Base-by-base conservation (phyloP, 2,888 invertebrate genomes). In the Dendrolimus pini region DNA sequence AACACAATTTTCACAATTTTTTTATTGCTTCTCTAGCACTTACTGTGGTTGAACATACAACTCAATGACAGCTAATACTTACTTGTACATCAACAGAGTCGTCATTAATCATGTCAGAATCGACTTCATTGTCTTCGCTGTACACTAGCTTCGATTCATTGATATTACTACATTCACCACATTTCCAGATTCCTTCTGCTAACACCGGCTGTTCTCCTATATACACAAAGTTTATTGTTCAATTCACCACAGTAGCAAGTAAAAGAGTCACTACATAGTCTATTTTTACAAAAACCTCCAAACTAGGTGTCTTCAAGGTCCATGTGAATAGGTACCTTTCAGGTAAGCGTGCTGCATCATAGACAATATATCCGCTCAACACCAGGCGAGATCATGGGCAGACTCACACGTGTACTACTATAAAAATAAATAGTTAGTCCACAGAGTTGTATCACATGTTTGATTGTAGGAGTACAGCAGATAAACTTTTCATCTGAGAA, bases 171-270 rank as follows among this genome's bases (percentile, higher is more conserved):
- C 82, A 82, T 53, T 62, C 67, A 0, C 82, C 82, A 55, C 82
- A 82, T 59, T 77, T 79, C 81, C 81, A 81, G n/a, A 80, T 60
- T 1, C 74, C 76, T 3, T 69, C 71, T 3, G 58, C 61, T 3
- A 71, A 54, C 1, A 61, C 56, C 7, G 71, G 67, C 3, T 70
- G 69, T 1, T 65, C 59, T 13, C 60, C 80, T 78, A 58, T 6
- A 62, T 64, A 3, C 14, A 54, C 30, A 47, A 47, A 12, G 47
- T 47, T 12, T 10, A 0, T 47, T 10, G 12, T 47, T 47, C 12
- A 10, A 12, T 12, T 10, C 0, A 7, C 9, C 12, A 9, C 47
- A 47, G 47, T 10, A 47, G 12, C 12, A 12, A 47, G 6, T 10
- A 47, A 47, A 47, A 47, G 9, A 47, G 30, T 30, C 30, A 30